Base-by-base conservation (phyloP, 30 jellyfish, hydroid and myxozoan genomes). In the Haliclystus octoradiatus region DNA sequence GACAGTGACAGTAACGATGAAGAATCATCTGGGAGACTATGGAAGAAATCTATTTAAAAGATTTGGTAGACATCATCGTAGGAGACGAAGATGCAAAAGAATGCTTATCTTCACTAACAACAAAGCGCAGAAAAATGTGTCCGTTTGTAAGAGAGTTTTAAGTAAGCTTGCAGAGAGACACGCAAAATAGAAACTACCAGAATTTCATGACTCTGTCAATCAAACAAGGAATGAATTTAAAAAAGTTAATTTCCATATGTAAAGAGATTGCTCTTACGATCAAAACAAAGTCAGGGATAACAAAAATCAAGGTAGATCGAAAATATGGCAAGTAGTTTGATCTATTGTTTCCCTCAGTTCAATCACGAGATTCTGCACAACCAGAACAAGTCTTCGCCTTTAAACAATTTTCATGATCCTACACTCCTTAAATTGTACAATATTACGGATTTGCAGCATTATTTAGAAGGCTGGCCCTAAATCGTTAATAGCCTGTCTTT, bases 311-410 rank as follows among this genome's bases (percentile, higher is more conserved):
- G 40, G 84, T 62, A 26, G 84, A 73, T 63, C 63, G 50, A 30
- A 61, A 73, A 62, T 60, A 62, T 13, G 76, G 84, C 1, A 29
- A 27, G 27, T 73, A 70, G 84, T 40, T 73, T 26, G 46, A 73
- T 63, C 76, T 62, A 27, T 63, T 62, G 57, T 73, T 33, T 47
- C 84, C 70, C 1, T 34, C 64, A 63, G 84, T 73, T 26, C 63
- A 62, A 26, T 73, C 84, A 72, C 35, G 76, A 50, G 84, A 73
- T 28, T 73, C 76, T 24, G 84, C 76, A 25, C 84, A 60, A 60
- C 84, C 84, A 3, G 57, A 62, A 63, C 69, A 73, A 63, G 84
- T 76, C 28, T 62, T 73, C 2, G 76, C n/a, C n/a, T n/a, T n/a
- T n/a, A n/a, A n/a, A n/a, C n/a, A n/a, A n/a, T n/a, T n/a, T n/a